Percentiles rank a stretch among this genome's conserved stretches.
Conservation (phyloP, 2,888 invertebrate species). For the Ichneumoninae sp. region DNA sequence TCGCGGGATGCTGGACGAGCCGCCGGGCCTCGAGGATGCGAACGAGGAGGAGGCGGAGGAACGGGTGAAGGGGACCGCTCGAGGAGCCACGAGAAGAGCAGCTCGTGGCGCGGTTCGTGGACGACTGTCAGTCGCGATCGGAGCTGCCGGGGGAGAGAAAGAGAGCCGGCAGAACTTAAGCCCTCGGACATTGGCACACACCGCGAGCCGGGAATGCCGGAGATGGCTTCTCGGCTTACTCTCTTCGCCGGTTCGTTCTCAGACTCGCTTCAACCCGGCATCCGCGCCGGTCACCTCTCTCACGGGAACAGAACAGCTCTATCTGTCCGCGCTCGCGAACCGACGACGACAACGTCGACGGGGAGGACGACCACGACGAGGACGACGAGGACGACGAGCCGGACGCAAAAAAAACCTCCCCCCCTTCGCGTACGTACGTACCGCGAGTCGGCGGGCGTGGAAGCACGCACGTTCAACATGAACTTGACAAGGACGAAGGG, state of each 20-base stretch:
- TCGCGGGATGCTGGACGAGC: constrained; percentile 19
- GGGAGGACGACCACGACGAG: constrained; percentile 36
- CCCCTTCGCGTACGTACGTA: constrained; percentile 73
- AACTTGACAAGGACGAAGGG: constrained; percentile 52
- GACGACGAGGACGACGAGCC: constrained; percentile 38
- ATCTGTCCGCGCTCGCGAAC: constrained; percentile 66
- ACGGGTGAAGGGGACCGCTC: constrained; percentile 65
- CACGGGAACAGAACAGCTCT: constrained; percentile 66
- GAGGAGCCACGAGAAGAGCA: constrained; percentile 52
- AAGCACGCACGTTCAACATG: constrained; percentile 74
- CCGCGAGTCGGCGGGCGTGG: constrained; percentile 78
- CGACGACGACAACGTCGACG: constrained; percentile 42
- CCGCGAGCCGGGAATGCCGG: constrained; percentile 79
- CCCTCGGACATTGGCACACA: constrained; percentile 44
- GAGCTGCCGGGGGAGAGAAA: constrained; percentile 14
- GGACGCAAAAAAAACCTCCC: constrained; percentile 79
- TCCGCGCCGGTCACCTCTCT: constrained; percentile 36
- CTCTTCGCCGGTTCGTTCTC: constrained; percentile 59
- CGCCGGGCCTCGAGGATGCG: constrained; percentile 65
- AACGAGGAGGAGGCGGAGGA: constrained; percentile 59
- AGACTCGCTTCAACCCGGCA: constrained; percentile 28
- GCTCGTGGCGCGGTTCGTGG: constrained; percentile 74
- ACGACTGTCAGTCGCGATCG: constrained; percentile 78
- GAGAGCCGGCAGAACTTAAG: constrained; percentile 19
- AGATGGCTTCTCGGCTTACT: constrained; percentile 78